Percentiles rank a stretch among this genome's conserved stretches.
Evolutionary conservation across 1,140 invertebrate genomes (phyloP).

Genomic region (Hetaerina americana): DNA sequence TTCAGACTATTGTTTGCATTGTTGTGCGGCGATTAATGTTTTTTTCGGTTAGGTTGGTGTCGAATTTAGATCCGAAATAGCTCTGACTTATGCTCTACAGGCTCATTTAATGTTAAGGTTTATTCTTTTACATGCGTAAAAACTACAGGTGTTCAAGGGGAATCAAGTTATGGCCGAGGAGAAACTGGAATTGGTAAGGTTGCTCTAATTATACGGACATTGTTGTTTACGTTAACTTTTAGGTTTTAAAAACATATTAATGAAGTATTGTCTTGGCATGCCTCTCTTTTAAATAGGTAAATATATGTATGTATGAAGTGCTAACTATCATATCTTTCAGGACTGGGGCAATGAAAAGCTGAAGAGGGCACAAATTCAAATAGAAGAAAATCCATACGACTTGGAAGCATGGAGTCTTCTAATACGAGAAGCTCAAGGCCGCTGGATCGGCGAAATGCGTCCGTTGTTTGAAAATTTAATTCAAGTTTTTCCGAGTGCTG

Average conservation of each 20-base stretch:
- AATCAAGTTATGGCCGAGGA: not conserved
- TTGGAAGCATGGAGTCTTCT: slow-evolving; percentile 94
- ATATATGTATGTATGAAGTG: not conserved
- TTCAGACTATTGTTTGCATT: no score
- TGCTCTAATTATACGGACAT: no score
- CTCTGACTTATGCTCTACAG: no score
- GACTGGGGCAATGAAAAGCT: slow-evolving; percentile 79
- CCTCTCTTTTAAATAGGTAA: not conserved
- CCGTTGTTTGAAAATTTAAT: slow-evolving; percentile 89
- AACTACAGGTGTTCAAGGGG: no score
- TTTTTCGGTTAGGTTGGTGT: no score
- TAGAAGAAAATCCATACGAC: slow-evolving; percentile 76
- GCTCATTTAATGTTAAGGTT: no score
- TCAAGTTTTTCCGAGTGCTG: slow-evolving; percentile 85
- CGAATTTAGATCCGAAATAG: no score
- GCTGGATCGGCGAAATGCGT: slow-evolving; percentile 81
- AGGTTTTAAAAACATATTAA: not conserved
- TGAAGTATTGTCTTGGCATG: not conserved
- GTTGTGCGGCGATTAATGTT: no score
- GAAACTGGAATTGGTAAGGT: not conserved
- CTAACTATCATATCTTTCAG: slow-evolving; percentile 30
- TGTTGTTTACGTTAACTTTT: no score
- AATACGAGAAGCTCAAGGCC: slow-evolving; percentile 79
- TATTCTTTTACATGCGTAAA: no score
- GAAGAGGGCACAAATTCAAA: slow-evolving; percentile 58